Percentiles rank a stretch among this genome's conserved stretches.
Conservation (phyloP, 2,113 vertebrate genomes). For the Stercorarius parasiticus region DNA sequence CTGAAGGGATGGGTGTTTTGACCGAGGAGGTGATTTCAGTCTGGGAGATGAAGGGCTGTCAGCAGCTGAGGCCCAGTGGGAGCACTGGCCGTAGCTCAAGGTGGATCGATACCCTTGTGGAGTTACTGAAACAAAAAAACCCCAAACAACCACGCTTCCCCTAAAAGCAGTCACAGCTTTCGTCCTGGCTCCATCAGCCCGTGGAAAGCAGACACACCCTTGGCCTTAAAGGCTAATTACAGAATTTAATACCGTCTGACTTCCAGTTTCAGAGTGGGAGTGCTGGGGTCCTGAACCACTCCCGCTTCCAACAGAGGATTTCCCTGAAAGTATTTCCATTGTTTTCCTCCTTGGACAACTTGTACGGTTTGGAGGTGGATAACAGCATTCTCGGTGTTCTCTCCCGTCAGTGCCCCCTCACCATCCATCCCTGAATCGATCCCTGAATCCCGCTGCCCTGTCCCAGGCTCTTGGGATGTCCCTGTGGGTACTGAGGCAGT, state of each 20-base stretch:
- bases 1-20: neutral
- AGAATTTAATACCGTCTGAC: neutral
- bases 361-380: neutral
- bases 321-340: neutral
- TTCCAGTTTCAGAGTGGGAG: neutral
- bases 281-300: neutral
- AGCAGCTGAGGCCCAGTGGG: accelerated
- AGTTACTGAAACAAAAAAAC: accelerated
- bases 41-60: neutral
- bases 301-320: neutral
- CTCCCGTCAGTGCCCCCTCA: neutral
- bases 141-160: neutral
- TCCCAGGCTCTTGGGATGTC: neutral
- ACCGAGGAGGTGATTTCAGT: accelerated
- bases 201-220: accelerated
- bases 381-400: neutral
- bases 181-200: neutral
- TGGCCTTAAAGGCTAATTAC: neutral
- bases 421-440: neutral
- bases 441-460: neutral
- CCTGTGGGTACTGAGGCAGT: neutral
- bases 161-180: too few relatives aligned
- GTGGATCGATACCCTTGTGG: neutral
- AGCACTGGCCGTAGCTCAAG: neutral
- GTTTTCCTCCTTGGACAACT: neutral